Percentiles rank a stretch among this genome's conserved stretches.
Evolutionary conservation across 2,888 invertebrate genomes (phyloP).

Genomic region (Mechanitis mazaeus): DNA sequence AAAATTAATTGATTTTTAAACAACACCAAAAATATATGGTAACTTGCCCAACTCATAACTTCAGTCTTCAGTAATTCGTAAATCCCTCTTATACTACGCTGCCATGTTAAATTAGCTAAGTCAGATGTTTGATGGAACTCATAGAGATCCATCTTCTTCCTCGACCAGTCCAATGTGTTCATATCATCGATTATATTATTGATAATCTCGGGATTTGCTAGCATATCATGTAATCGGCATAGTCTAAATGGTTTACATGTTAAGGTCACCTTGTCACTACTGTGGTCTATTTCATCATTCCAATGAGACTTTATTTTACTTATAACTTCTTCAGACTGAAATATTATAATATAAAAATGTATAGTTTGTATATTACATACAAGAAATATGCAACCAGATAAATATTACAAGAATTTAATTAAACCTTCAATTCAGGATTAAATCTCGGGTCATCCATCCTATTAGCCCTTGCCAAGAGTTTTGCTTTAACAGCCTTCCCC

Average conservation of each 20-base stretch:
- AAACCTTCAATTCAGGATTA: conserved; percentile 55
- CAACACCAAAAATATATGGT: background rate
- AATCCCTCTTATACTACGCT: conserved; percentile 78
- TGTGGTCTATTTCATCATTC: conserved; percentile 59
- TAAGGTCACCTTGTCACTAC: conserved; percentile 65
- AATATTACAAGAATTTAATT: conserved; percentile 7
- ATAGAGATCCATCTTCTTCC: conserved; percentile 90
- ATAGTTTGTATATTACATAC: background rate
- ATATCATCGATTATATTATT: conserved; percentile 81
- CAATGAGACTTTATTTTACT: conserved; percentile 64
- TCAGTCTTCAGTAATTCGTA: conserved; percentile 80
- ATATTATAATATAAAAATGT: conserved; percentile 19
- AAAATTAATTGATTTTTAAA: background rate
- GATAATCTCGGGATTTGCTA: conserved; percentile 75
- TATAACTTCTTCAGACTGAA: conserved; percentile 59
- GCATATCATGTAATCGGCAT: conserved; percentile 79
- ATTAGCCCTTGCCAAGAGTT: conserved; percentile 60
- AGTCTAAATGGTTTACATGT: conserved; percentile 81
- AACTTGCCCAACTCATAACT: conserved; percentile 80
- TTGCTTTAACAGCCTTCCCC: conserved; percentile 44
- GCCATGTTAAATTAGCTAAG: conserved; percentile 75
- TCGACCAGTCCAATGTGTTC: conserved; percentile 81
- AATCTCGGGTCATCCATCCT: conserved; percentile 65
- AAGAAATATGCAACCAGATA: no score
- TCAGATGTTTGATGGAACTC: conserved; percentile 90